Conservation (phyloP, 2,797 vertebrate species). For the Babyrousa celebensis region DNA sequence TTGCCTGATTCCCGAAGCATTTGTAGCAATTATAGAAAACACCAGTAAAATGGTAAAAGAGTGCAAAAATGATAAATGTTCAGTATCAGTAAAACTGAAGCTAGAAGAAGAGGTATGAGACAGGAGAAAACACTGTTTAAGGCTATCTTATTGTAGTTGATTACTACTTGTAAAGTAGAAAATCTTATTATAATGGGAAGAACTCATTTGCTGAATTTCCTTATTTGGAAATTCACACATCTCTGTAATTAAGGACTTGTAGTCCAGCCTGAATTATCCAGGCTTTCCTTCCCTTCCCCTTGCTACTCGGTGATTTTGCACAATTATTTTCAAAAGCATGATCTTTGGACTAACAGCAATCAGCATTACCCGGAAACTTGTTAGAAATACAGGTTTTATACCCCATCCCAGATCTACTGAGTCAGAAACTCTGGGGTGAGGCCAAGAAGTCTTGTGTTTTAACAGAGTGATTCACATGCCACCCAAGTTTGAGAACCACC, state of each 20-base stretch:
- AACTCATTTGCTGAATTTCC: not conserved
- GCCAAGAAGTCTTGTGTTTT: not conserved
- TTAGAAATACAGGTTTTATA: not conserved
- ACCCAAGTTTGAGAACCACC: not conserved
- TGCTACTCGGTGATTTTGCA: slow-evolving; percentile 26
- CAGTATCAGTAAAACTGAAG: slow-evolving; percentile 15
- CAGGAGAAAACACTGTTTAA: not conserved
- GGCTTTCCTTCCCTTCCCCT: not conserved
- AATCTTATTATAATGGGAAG: not conserved
- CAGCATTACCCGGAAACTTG: not conserved
- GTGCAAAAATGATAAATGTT: not conserved
- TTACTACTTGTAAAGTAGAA: not conserved
- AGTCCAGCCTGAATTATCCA: not conserved
- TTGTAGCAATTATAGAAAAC: not conserved
- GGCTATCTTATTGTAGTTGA: not conserved
- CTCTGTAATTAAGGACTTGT: not conserved
- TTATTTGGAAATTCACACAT: not conserved
- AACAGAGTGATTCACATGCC: not conserved
- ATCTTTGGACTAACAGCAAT: not conserved
- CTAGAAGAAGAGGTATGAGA: not conserved
- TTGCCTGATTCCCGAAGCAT: slow-evolving; percentile 16
- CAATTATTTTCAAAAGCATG: not conserved
- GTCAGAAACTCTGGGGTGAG: not conserved
- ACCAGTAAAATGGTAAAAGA: slow-evolving; percentile 6
- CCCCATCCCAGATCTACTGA: not conserved